Evolutionary conservation across 2,113 vertebrate species (phyloP).

Genomic region (Carassius carassius): DNA sequence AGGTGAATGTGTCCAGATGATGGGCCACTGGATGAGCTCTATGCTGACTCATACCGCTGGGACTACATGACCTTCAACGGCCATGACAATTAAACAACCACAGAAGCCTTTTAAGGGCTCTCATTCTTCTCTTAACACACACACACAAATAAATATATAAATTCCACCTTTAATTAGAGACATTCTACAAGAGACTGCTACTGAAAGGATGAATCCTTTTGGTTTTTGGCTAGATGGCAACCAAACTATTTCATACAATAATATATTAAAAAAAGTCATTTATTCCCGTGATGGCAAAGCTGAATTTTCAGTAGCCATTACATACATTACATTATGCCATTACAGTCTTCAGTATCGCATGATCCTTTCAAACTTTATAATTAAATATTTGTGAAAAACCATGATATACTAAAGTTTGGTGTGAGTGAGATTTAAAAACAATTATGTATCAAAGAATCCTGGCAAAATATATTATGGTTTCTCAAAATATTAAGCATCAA

Average conservation of each 20-base stretch:
- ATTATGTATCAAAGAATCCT: too few relatives aligned
- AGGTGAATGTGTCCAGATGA: background rate
- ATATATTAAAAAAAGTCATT: background rate
- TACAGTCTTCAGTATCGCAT: too few relatives aligned
- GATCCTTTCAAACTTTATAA: too few relatives aligned
- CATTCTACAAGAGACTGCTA: background rate
- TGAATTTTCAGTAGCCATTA: too few relatives aligned
- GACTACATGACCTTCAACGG: conserved; percentile 5
- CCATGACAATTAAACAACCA: conserved; percentile 6
- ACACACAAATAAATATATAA: background rate
- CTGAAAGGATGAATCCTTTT: background rate
- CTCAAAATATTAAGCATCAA: too few relatives aligned
- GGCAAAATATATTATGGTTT: too few relatives aligned
- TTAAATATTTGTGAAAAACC: too few relatives aligned
- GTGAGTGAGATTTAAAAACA: too few relatives aligned
- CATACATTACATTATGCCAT: too few relatives aligned
- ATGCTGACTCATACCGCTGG: background rate
- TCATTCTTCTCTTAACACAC: background rate
- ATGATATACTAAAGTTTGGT: too few relatives aligned
- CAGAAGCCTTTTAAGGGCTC: conserved; percentile 6
- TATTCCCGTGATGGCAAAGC: too few relatives aligned
- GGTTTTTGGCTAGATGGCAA: background rate
- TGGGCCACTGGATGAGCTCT: conserved; percentile 8
- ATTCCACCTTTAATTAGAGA: conserved; percentile 16
- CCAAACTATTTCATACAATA: background rate